These are phyloP conservation scores for Drosophila formosana DNA, from an alignment of 2,888 invertebrate genomes.

Conservation along the genomic window DNA sequence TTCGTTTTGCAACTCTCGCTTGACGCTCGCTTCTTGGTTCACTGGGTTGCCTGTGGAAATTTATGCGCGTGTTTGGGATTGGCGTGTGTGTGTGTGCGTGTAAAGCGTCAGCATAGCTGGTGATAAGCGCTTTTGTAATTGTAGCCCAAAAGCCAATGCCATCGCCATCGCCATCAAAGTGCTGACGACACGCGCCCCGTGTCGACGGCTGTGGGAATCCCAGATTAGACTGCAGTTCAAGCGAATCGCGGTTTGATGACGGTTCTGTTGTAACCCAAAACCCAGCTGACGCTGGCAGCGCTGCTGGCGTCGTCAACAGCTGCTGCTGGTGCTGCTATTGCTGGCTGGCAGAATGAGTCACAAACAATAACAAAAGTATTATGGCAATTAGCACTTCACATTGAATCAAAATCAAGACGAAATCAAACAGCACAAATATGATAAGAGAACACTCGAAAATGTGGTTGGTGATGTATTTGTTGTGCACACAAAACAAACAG, in stretches of 20 bases:
- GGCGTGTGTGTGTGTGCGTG: slow-evolving; percentile 33
- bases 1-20: too few relatives aligned
- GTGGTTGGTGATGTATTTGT: neutral
- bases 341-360: slow-evolving; percentile 44
- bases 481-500: neutral
- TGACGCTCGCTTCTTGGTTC: too few relatives aligned
- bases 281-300: slow-evolving; percentile 19
- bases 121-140: slow-evolving; percentile 71
- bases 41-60: slow-evolving; percentile 20
- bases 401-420: slow-evolving; percentile 67
- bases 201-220: slow-evolving; percentile 54
- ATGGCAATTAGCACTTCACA: slow-evolving; percentile 70
- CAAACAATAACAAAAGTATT: slow-evolving; percentile 50
- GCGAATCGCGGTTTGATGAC: slow-evolving; percentile 58
- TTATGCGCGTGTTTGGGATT: slow-evolving; percentile 43
- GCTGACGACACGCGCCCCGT: slow-evolving; percentile 64
- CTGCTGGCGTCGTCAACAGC: slow-evolving; percentile 50
- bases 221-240: slow-evolving; percentile 51
- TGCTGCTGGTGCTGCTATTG: slow-evolving; percentile 14
- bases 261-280: slow-evolving; percentile 49
- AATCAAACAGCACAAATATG: slow-evolving; percentile 64
- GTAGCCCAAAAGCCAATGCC: slow-evolving; percentile 67
- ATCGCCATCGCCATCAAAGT: slow-evolving; percentile 42
- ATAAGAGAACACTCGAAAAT: slow-evolving; percentile 54
- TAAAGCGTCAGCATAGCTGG: slow-evolving; percentile 57